Conservation (phyloP, 2,113 vertebrate genomes). For the Sciurus niger region DNA sequence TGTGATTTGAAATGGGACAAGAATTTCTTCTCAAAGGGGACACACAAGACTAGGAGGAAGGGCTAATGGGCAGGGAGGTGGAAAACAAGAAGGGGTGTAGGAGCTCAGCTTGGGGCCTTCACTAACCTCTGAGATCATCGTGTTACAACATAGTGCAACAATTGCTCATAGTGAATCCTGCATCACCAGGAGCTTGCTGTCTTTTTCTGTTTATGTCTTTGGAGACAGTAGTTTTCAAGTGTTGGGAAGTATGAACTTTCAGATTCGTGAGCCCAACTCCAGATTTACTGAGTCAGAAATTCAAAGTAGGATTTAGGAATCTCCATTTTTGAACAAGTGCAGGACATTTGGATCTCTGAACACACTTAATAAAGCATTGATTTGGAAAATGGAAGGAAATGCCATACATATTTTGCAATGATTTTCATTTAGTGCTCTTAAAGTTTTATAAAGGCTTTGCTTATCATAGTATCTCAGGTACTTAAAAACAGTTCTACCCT, state of each 20-base stretch:
- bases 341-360: neutral
- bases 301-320: neutral
- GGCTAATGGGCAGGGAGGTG: rapidly evolving
- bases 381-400: neutral
- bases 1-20: neutral
- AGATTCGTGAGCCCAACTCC: neutral
- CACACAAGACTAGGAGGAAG: neutral
- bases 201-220: neutral
- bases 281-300: slow-evolving; percentile 1
- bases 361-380: neutral
- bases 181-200: neutral
- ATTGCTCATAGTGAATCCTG: neutral
- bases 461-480: neutral
- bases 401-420: neutral
- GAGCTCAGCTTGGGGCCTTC: neutral
- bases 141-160: neutral
- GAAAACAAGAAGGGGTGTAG: neutral
- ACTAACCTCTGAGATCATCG: neutral
- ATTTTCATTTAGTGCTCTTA: neutral
- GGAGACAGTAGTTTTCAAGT: neutral
- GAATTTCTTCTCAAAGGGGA: neutral
- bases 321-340: slow-evolving; percentile 23
- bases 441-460: neutral
- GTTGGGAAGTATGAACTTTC: neutral
- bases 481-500: neutral